phyloP scores from a whole-genome alignment of 2,113 vertebrate genomes.

The Myotis brandtii region DNA sequence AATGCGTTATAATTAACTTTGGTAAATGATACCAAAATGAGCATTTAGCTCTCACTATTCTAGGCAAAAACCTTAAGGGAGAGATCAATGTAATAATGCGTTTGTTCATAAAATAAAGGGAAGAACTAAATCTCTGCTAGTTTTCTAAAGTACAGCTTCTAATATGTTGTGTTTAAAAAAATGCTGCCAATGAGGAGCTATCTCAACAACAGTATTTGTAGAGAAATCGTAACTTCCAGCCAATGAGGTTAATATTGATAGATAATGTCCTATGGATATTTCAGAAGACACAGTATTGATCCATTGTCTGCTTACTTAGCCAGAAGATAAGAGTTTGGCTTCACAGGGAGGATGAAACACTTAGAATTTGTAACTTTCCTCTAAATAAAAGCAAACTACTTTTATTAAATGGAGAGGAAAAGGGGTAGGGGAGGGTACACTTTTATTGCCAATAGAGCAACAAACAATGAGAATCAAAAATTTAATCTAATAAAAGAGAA shows the following conservation, averaged over 20 bases:
- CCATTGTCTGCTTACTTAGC: slow-evolving; percentile 61
- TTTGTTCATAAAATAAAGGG: slow-evolving; percentile 64
- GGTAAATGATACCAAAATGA: slow-evolving; percentile 76
- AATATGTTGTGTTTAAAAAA: slow-evolving; percentile 35
- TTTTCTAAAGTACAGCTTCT: slow-evolving; percentile 37
- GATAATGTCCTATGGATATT: slow-evolving; percentile 63
- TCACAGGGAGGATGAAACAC: slow-evolving; percentile 32
- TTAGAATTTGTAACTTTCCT: slow-evolving; percentile 58
- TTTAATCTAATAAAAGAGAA: no score
- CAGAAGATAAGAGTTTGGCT: slow-evolving; percentile 76
- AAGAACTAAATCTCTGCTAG: slow-evolving; percentile 44
- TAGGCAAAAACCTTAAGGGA: slow-evolving; percentile 50
- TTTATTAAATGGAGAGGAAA: slow-evolving; percentile 69
- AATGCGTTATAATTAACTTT: slow-evolving; percentile 75
- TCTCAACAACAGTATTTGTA: slow-evolving; percentile 22
- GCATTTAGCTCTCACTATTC: slow-evolving; percentile 73
- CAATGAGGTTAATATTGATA: slow-evolving; percentile 25
- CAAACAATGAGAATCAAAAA: slow-evolving; percentile 3
- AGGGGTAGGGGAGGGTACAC: not conserved
- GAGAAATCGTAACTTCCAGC: slow-evolving; percentile 46
- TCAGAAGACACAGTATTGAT: slow-evolving; percentile 75
- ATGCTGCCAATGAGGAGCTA: slow-evolving; percentile 29
- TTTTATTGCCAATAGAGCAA: not conserved
- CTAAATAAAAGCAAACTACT: slow-evolving; percentile 63
- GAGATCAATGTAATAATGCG: slow-evolving; percentile 65